Base-by-base conservation (phyloP, 2,888 invertebrate species). In the Trissolcus brochymenae region DNA sequence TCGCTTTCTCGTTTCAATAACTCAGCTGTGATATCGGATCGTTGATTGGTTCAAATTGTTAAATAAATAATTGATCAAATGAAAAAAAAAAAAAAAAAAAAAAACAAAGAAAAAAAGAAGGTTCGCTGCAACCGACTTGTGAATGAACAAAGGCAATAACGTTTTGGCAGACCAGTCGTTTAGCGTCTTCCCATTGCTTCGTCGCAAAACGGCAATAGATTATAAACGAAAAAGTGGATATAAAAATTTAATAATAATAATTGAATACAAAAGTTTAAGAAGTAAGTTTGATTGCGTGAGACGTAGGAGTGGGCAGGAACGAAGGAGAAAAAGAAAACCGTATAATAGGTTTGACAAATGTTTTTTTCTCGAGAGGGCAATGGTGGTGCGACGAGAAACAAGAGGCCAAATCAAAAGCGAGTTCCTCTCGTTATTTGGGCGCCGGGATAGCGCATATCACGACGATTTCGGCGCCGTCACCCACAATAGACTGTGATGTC, bases 131-230 rank as follows among this genome's bases (percentile, higher is more conserved):
- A 25, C 25, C 25, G 25, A 29, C 35, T 35, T 35, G 35, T 25
- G 25, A 25, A 25, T 25, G 25, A 25, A 25, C 35, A 35, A 35
- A 9, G 35, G 35, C 35, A 35, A 35, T 35, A 35, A 35, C 35
- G 35, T 35, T 46, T 46, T 14, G 16, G 14, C 46, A n/a, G 46
- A n/a, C 35, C 14, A 40, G 65, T 60, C 35, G 46, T 62, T 62
- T 71, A 62, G 88, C 87, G 88, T 89, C 89, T 89, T 89, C 89
- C 89, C 88, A 87, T 87, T 85, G 88, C 88, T 88, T 86, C 87
- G 88, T 88, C 87, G 86, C 87, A 88, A 87, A 85, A 88, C 87
- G 87, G 88, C 85, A 85, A 87, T 73, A 73, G 73, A 73, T 60
- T 60, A 60, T 17, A n/a, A 66, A 54, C 50, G 87, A 87, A 84